Base-by-base conservation (phyloP, 2,113 vertebrate species). In the Syngnathoides biaculeatus region DNA sequence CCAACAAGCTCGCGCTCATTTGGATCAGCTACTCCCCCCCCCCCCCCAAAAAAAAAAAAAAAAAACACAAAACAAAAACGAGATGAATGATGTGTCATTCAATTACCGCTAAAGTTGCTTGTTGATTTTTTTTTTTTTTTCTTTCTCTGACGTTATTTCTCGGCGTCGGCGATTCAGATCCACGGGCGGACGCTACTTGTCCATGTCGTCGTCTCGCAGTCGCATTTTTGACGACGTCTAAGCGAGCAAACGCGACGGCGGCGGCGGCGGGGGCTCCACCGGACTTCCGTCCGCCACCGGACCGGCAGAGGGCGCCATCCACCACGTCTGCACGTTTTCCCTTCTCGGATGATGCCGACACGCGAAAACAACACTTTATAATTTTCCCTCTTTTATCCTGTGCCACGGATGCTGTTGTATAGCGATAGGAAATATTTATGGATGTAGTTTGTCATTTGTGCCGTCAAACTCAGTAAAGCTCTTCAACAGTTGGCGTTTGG, bases 181-280 rank as follows among this genome's bases (percentile, higher is more conserved):
- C 11, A 77, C 92, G 22, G 94, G 92, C 74, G 97, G 97, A 80
- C 93, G 96, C 26, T 98, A 98, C 47, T 87, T 98, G 68, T 98
- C 96, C 30, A 98, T 98, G 90, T 92, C 90, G 0, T 91, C 90
- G 78, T 98, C 97, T 78, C 92, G 91, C 74, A 95, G 92, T 77
- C 85, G 91, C 84, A 97, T 98, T 87, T 98, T 98, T 83, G 95
- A 98, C 80, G 96, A 98, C 78, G 94, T 98, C 60, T 98, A 78
- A 86, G 3, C 3, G 26, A 3, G 20, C 13, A 27, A 12, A 15
- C 24, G 1, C 13, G 5, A 8, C 4, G 2, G 71, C 59, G 77
- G 50, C 50, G 8, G 45, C 45, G 55, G 27, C 14, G 8, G 30
- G 26, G 5, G 27, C 30, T 35, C 30, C 30, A 35, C 30, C 30